phyloP scores from a whole-genome alignment of 2,113 vertebrate genomes.

The Fregata magnificens region DNA sequence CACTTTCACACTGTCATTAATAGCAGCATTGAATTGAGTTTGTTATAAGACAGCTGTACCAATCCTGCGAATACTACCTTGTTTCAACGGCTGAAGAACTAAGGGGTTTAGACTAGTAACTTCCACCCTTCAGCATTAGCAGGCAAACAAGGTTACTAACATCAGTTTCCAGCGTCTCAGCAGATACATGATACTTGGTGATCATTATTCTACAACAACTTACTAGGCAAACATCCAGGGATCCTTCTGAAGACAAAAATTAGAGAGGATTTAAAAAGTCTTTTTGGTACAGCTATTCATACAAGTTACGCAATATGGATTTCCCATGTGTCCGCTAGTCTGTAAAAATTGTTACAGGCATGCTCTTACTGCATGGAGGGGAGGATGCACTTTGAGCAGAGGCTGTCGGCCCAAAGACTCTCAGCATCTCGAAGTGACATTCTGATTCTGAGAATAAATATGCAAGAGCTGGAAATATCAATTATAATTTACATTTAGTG shows the following conservation, averaged over 20 bases:
- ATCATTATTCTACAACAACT: not conserved
- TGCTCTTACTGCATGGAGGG: not conserved
- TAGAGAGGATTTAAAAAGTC: not conserved
- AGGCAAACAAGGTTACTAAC: not conserved
- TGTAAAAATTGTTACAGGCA: not conserved
- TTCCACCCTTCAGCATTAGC: not conserved
- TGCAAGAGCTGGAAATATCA: not conserved
- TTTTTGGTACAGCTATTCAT: not conserved
- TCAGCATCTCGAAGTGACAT: not conserved
- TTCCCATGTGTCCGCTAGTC: not conserved
- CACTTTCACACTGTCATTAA: not conserved
- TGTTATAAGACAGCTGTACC: not conserved
- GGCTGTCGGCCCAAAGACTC: not conserved
- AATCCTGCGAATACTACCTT: not conserved
- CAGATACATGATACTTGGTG: not conserved
- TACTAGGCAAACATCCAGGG: not conserved
- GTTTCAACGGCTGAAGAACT: not conserved
- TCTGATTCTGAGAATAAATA: not conserved
- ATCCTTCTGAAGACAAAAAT: not conserved
- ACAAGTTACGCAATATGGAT: rapidly evolving
- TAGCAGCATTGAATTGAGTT: not conserved
- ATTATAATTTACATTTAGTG: not conserved
- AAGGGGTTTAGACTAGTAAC: not conserved
- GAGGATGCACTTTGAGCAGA: not conserved
- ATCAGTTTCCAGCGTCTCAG: not conserved